Evolutionary conservation across 2,113 vertebrate species (phyloP).

Genomic region (Scortum barcoo): DNA sequence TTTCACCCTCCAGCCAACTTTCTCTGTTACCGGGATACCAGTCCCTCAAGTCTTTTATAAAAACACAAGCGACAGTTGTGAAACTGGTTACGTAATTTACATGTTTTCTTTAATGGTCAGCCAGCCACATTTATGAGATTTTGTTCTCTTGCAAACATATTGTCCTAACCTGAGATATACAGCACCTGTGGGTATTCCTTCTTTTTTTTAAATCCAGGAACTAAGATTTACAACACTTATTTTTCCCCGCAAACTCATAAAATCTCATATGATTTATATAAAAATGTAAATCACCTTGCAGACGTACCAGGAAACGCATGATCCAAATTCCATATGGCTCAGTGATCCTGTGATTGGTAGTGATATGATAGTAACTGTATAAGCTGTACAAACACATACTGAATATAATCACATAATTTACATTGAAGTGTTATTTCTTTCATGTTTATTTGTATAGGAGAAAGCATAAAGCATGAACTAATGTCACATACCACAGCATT

Average conservation of each 20-base stretch:
- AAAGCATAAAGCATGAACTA: background rate
- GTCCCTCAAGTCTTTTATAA: constrained; percentile 38
- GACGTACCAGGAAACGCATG: background rate
- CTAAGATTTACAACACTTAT: constrained; percentile 25
- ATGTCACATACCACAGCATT: background rate
- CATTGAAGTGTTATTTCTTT: background rate
- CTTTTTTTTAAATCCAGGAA: constrained; percentile 31
- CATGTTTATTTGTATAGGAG: background rate
- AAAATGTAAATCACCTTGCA: constrained; percentile 21
- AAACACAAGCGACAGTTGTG: constrained; percentile 55
- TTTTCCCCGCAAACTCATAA: constrained; percentile 9
- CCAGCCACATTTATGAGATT: constrained; percentile 50
- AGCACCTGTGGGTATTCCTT: constrained; percentile 35
- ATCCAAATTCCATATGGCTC: constrained; percentile 1
- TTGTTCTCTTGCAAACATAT: constrained; percentile 56
- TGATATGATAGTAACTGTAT: background rate
- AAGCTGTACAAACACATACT: background rate
- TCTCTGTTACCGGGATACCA: constrained; percentile 24
- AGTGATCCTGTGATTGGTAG: background rate
- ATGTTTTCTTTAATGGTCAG: constrained; percentile 47
- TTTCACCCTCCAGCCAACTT: constrained; percentile 42
- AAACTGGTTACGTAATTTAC: constrained; percentile 42
- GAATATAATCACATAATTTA: background rate
- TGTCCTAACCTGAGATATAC: constrained; percentile 35
- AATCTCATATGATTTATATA: constrained; percentile 15